Percentiles rank a stretch among this genome's conserved stretches.
phyloP scores from a whole-genome alignment of 2,888 invertebrate species.

The Pegoplata infirma region DNA sequence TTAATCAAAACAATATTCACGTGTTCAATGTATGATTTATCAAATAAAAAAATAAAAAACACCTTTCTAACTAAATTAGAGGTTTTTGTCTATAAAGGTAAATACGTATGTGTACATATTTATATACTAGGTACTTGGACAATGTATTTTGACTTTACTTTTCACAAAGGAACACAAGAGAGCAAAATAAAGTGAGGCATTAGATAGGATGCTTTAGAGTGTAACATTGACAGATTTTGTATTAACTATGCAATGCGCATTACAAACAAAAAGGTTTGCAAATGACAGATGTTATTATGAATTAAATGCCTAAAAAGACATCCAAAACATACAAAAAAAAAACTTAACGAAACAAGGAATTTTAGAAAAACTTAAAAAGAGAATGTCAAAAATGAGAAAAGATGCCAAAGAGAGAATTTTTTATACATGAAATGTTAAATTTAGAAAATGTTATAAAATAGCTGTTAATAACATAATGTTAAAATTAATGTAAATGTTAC shows the following conservation, averaged over 20 bases:
- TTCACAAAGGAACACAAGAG: not conserved
- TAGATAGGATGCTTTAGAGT: not conserved
- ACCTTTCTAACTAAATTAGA: too few relatives aligned
- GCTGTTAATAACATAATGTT: not conserved
- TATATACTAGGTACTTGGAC: conserved; percentile 25
- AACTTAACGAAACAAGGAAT: conserved; percentile 44
- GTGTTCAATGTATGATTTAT: too few relatives aligned
- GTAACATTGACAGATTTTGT: conserved; percentile 6
- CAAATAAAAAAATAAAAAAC: too few relatives aligned
- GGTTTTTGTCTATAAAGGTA: too few relatives aligned
- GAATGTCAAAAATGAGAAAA: not conserved
- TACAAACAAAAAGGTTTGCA: not conserved
- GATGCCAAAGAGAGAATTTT: conserved; percentile 26
- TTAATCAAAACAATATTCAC: too few relatives aligned
- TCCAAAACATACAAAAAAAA: not conserved
- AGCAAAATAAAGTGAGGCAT: not conserved
- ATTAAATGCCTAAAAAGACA: not conserved
- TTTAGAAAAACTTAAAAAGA: not conserved
- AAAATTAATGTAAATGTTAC: not conserved
- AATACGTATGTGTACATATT: too few relatives aligned
- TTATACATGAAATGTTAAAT: not conserved
- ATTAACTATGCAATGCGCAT: conserved; percentile 9
- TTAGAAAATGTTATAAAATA: not conserved
- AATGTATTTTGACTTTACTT: conserved; percentile 25
- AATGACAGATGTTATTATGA: conserved; percentile 21